Conservation (phyloP, 2,888 invertebrate species). For the Drosophila peninsularis region DNA sequence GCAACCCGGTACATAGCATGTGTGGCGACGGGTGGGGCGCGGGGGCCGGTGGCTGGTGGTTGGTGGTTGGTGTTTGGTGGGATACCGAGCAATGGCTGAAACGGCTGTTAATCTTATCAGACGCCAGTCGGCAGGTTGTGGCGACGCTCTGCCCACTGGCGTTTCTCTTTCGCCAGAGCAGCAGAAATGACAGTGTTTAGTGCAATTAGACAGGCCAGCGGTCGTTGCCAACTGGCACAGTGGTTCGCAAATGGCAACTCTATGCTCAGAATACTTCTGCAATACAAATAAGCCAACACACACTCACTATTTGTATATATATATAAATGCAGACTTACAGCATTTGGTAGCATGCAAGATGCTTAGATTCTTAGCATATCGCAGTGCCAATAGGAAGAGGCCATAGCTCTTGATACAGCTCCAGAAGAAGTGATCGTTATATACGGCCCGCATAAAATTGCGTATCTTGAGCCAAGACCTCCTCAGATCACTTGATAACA, state of each 20-base stretch:
- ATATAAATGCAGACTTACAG: background rate
- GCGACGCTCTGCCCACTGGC: slow-evolving; percentile 51
- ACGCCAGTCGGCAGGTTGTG: slow-evolving; percentile 37
- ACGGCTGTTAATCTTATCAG: slow-evolving; percentile 62
- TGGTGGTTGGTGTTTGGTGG: background rate
- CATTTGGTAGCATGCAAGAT: background rate
- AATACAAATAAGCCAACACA: background rate
- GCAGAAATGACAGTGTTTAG: slow-evolving; percentile 58
- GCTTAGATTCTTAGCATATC: background rate
- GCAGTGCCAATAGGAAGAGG: slow-evolving; percentile 1
- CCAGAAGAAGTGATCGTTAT: background rate
- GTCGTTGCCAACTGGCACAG: slow-evolving; percentile 43
- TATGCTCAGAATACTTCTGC: background rate
- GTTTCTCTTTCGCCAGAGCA: slow-evolving; percentile 52
- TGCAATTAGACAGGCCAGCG: slow-evolving; percentile 57
- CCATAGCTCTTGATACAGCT: slow-evolving; percentile 9
- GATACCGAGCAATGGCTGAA: slow-evolving; percentile 18
- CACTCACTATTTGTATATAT: background rate
- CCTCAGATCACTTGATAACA: background rate
- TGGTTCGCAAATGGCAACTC: slow-evolving; percentile 18
- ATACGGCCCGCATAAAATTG: background rate
- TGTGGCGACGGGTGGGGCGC: background rate
- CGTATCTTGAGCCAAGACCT: background rate
- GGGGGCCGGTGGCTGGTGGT: background rate
- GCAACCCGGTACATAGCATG: slow-evolving; percentile 1